Evolutionary conservation across 1,140 invertebrate genomes (phyloP), one percentile per base, ranked within the genome.

Genomic region (Acromyrmex echinatior): DNA sequence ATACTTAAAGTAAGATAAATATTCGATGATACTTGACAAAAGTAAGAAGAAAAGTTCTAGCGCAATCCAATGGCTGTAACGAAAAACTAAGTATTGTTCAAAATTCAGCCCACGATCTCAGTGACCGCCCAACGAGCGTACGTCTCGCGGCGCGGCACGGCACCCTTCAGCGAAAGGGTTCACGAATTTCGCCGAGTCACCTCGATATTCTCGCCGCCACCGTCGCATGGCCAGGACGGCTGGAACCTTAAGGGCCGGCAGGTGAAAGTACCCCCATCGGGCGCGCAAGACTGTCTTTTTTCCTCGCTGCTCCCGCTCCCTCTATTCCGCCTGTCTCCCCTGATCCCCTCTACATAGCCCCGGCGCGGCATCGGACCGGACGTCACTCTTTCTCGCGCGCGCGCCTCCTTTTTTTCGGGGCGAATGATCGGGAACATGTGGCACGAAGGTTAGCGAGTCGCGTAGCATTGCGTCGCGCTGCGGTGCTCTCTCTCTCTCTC

Each of bases 261-360:
- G 89, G 89, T 90, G 89, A 90, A 90, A 90, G 89, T 90, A 88
- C 74, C 63, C 80, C 80, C 85, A 31, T 71, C 56, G 28, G 85
- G 85, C 76, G 51, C 31, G 39, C 9, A n/a, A 86, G 86, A 76
- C 31, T 14, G 49, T 68, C 62, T 84, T 58, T 74, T 58, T 68
- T 82, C 53, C 51, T 62, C 35, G 53, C 53, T 35, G 45, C 14
- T 31, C 49, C 53, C 14, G 14, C 7, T 45, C 70, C 49, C 51
- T 74, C 49, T 71, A 35, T 60, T 68, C 49, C 45, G 60, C 56
- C 58, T 49, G 45, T 16, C 58, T 39, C 35, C 58, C 31, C 31
- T 35, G 31, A 35, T 35, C 31, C 31, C 4, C 60, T 49, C 39
- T 45, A 51, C 31, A 39, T 56, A 3, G 31, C 21, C 51, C 18